phyloP scores from a whole-genome alignment of 2,797 vertebrate species.

The Esox lucius region DNA sequence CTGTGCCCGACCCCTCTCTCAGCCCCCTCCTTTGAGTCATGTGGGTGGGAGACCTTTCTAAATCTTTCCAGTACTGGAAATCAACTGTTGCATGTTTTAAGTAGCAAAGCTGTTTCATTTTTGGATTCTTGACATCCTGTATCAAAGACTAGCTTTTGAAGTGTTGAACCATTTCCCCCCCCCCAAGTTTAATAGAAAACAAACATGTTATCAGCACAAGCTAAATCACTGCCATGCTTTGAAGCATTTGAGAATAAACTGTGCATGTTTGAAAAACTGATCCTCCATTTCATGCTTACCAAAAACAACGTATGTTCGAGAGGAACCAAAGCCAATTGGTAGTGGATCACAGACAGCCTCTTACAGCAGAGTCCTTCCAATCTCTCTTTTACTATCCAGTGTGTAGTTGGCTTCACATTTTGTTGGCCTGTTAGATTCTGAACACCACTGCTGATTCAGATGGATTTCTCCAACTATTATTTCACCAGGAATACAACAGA shows the following conservation, averaged over 20 bases:
- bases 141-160: background rate
- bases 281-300: background rate
- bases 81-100: background rate
- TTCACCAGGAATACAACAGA: background rate
- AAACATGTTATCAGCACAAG: background rate
- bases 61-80: background rate
- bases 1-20: constrained; percentile 33
- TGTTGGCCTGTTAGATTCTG: background rate
- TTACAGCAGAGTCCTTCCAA: background rate
- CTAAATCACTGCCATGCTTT: background rate
- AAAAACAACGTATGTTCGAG: background rate
- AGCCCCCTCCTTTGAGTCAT: constrained; percentile 45
- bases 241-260: background rate
- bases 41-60: background rate
- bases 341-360: background rate
- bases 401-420: background rate
- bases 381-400: background rate
- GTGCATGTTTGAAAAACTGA: background rate
- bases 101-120: background rate
- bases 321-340: background rate
- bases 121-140: background rate
- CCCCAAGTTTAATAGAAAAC: background rate
- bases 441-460: background rate
- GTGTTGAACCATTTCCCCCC: background rate
- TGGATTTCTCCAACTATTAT: background rate